Percentiles rank a stretch among this genome's conserved stretches.
These are phyloP conservation scores for Sebastes paucispinis DNA, from an alignment of 2,797 vertebrate genomes.

Conservation along the genomic window DNA sequence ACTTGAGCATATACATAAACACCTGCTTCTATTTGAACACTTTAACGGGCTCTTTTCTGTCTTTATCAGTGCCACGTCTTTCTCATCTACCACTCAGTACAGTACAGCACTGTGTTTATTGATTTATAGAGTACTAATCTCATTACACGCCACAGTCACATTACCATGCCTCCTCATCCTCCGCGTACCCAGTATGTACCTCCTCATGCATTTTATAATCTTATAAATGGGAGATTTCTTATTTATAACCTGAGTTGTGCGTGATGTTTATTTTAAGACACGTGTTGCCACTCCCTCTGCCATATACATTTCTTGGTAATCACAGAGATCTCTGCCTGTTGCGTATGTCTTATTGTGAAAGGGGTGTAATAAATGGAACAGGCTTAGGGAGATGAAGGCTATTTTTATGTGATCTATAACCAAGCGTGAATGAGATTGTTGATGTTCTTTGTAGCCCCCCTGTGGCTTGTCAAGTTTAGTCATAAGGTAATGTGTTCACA, in stretches of 20 bases:
- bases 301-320: constrained; percentile 39
- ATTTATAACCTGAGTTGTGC: constrained; percentile 44
- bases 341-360: constrained; percentile 1
- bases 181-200: constrained; percentile 30
- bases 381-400: constrained; percentile 47
- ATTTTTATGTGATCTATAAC: constrained; percentile 59
- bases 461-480: constrained; percentile 41
- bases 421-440: constrained; percentile 52
- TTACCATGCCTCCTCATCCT: constrained; percentile 54
- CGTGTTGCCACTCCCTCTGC: constrained; percentile 11
- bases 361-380: constrained; percentile 29
- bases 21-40: neutral
- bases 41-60: neutral
- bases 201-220: constrained; percentile 56
- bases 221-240: constrained; percentile 49
- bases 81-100: constrained; percentile 43
- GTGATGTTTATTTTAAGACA: constrained; percentile 49
- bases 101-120: constrained; percentile 65
- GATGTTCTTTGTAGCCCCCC: constrained; percentile 39
- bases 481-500: constrained; percentile 31
- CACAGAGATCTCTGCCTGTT: constrained; percentile 34
- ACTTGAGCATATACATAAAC: neutral
- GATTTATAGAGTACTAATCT: constrained; percentile 76
- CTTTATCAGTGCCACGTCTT: constrained; percentile 30
- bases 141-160: constrained; percentile 72